Percentiles rank a stretch among this genome's conserved stretches.
Conservation (phyloP, 2,888 invertebrate species). For the Ryuthela nishihirai region DNA sequence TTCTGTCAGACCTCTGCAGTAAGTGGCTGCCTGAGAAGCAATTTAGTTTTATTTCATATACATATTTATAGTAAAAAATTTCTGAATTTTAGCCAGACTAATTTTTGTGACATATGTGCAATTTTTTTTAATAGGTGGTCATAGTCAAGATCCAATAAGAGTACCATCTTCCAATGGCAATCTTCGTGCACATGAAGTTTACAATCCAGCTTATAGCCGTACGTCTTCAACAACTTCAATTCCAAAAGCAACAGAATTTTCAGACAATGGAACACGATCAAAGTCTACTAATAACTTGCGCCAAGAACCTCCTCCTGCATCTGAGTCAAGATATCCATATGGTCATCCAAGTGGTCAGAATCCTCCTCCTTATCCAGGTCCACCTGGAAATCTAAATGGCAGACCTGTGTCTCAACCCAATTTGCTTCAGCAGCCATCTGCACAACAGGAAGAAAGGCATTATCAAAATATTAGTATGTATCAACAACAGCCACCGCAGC, state of each 20-base stretch:
- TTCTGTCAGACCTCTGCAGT: too few species aligned
- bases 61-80: too few species aligned
- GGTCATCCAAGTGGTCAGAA: slow-evolving; percentile 16
- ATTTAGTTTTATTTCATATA: background rate
- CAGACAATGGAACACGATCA: slow-evolving; percentile 19
- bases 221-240: slow-evolving; percentile 60
- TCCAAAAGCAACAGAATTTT: slow-evolving; percentile 33
- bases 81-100: too few species aligned
- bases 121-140: slow-evolving; percentile 41
- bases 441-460: slow-evolving; percentile 43
- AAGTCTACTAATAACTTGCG: slow-evolving; percentile 31
- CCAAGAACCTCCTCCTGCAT: slow-evolving; percentile 13
- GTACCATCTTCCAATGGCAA: slow-evolving; percentile 23
- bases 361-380: slow-evolving; percentile 33
- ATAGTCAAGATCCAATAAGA: slow-evolving; percentile 39
- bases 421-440: slow-evolving; percentile 44
- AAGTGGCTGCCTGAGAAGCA: too few species aligned
- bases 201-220: slow-evolving; percentile 63
- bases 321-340: slow-evolving; percentile 22
- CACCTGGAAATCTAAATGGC: slow-evolving; percentile 10
- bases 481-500: slow-evolving; percentile 34
- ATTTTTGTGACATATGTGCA: too few species aligned
- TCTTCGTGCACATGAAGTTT: slow-evolving; percentile 56
- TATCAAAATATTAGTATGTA: slow-evolving; percentile 44
- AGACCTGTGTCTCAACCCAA: slow-evolving; percentile 41